phyloP scores from a whole-genome alignment of 2,113 vertebrate species.

The Rhineura floridana region DNA sequence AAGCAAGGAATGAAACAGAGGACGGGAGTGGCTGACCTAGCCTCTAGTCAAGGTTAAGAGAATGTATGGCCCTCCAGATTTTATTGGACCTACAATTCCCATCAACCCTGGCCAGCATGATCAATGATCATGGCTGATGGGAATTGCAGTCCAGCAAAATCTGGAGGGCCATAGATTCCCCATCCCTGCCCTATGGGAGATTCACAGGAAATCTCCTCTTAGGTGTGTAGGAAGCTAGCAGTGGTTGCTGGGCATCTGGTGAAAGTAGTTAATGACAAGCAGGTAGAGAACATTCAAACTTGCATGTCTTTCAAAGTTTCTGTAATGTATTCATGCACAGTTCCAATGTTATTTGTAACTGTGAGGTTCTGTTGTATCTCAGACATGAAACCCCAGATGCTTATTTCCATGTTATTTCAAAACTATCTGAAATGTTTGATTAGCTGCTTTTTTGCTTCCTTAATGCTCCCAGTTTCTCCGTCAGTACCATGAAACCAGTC shows the following conservation, averaged over 20 bases:
- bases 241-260: neutral
- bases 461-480: neutral
- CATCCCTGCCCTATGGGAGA: neutral
- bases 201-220: neutral
- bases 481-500: conserved; percentile 10
- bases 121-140: too few relatives aligned
- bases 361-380: neutral
- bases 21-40: neutral
- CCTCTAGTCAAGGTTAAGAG: too few relatives aligned
- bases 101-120: too few relatives aligned
- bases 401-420: conserved; percentile 7
- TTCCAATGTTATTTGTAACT: neutral
- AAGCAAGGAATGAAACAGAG: neutral
- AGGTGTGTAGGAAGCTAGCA: neutral
- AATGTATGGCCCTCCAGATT: too few relatives aligned
- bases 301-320: neutral
- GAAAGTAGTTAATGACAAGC: neutral
- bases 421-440: conserved; percentile 17
- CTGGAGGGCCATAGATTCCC: too few relatives aligned
- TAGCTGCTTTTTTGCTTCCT: neutral
- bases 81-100: too few relatives aligned
- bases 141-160: too few relatives aligned
- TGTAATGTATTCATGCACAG: neutral
- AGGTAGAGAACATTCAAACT: neutral
- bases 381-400: neutral